Percentiles rank a stretch among this genome's conserved stretches.
Conservation (phyloP, 2,113 vertebrate species). For the Syngnathus scovelli region DNA sequence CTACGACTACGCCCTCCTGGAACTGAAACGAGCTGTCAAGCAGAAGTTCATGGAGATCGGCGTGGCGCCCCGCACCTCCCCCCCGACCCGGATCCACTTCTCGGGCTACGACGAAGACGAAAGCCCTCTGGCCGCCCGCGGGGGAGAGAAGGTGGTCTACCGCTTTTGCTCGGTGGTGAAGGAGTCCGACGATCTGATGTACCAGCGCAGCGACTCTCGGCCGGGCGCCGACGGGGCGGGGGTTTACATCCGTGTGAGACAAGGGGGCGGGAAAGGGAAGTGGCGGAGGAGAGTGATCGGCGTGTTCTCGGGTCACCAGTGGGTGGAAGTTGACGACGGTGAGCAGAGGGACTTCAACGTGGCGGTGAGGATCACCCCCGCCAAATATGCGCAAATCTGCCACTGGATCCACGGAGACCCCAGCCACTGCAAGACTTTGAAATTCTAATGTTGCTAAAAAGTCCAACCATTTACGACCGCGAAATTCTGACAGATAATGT, state of each 20-base stretch:
- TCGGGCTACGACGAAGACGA: conserved; percentile 85
- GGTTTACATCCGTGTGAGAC: conserved; percentile 80
- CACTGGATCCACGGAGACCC: conserved; percentile 85
- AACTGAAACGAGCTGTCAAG: conserved; percentile 77
- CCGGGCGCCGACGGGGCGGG: conserved; percentile 84
- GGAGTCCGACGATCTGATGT: conserved; percentile 83
- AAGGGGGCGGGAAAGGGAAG: conserved; percentile 48
- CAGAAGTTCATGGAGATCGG: conserved; percentile 84
- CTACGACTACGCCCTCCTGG: conserved; percentile 87
- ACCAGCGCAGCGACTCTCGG: conserved; percentile 88
- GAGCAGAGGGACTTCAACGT: conserved; percentile 86
- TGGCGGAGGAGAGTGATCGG: conserved; percentile 89
- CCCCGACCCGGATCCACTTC: conserved; percentile 84
- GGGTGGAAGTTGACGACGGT: conserved; percentile 79
- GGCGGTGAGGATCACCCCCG: conserved; percentile 87
- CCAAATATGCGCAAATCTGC: conserved; percentile 92
- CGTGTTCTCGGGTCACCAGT: conserved; percentile 84
- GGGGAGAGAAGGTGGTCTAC: conserved; percentile 77
- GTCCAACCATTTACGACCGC: no score
- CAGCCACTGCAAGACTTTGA: conserved; percentile 72
- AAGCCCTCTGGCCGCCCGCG: conserved; percentile 55
- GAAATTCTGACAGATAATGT: conserved; percentile 19
- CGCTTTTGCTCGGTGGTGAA: conserved; percentile 86
- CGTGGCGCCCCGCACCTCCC: conserved; percentile 70
- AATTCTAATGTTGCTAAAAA: neutral